Evolutionary conservation across 2,797 vertebrate species (phyloP).

Genomic region (Ctenochaetus hawaiiensis): DNA sequence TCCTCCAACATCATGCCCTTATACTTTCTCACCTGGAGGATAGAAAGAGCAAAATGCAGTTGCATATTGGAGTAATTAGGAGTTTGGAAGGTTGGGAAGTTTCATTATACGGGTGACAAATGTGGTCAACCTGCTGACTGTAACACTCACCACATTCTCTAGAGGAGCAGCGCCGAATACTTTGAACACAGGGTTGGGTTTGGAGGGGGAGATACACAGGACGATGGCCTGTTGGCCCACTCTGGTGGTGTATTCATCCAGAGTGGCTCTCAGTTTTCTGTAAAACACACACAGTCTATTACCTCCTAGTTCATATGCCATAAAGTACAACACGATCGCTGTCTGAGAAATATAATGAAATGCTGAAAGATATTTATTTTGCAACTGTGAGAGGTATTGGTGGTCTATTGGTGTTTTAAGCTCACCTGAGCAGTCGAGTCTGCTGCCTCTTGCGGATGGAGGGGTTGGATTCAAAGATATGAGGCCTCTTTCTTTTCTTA

Average conservation of each 20-base stretch:
- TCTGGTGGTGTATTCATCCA: slow-evolving; percentile 97
- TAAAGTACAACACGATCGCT: not conserved
- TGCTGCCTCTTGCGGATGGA: slow-evolving; percentile 98
- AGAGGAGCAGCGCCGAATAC: slow-evolving; percentile 97
- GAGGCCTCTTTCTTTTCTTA: slow-evolving; percentile 96
- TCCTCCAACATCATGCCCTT: slow-evolving; percentile 98
- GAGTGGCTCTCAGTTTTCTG: slow-evolving; percentile 95
- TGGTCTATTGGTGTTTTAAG: not conserved
- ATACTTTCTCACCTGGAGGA: slow-evolving; percentile 94
- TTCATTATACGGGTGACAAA: not conserved
- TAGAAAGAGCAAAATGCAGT: not conserved
- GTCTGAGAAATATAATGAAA: not conserved
- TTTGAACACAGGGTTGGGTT: slow-evolving; percentile 97
- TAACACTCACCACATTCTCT: slow-evolving; percentile 94
- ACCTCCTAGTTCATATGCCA: not conserved
- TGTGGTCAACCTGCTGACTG: not conserved
- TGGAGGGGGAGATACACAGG: slow-evolving; percentile 97
- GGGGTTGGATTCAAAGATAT: slow-evolving; percentile 98
- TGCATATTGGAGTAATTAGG: not conserved
- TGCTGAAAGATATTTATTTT: not conserved
- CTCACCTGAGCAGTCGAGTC: slow-evolving; percentile 95
- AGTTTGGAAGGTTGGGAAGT: not conserved
- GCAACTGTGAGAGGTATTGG: not conserved
- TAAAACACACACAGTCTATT: slow-evolving; percentile 35
- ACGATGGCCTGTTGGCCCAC: slow-evolving; percentile 99